Evolutionary conservation across 1,140 invertebrate genomes (phyloP).

Genomic region (Danaus plexippus): DNA sequence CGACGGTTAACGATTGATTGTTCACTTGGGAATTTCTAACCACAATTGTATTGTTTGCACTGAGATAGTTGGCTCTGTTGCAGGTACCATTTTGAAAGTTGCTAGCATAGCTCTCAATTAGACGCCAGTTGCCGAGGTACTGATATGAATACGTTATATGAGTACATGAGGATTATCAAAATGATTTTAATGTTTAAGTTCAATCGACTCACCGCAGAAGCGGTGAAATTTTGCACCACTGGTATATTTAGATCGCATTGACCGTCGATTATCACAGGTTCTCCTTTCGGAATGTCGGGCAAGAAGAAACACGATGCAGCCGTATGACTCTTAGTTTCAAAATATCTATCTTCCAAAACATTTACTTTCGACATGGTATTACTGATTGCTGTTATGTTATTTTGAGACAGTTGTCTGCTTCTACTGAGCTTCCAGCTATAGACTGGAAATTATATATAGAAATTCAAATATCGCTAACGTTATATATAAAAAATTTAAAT

Average conservation of each 20-base stretch:
- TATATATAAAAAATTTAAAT: background rate
- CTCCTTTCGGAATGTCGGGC: constrained; percentile 25
- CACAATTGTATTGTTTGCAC: constrained; percentile 15
- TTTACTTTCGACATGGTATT: constrained; percentile 22
- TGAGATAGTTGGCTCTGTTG: constrained; percentile 32
- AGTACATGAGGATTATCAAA: background rate
- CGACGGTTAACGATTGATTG: constrained; percentile 26
- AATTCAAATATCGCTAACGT: constrained; percentile 1
- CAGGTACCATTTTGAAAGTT: constrained; percentile 41
- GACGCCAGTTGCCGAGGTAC: constrained; percentile 47
- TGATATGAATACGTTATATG: constrained; percentile 20
- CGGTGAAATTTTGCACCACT: constrained; percentile 32
- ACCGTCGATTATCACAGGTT: constrained; percentile 34
- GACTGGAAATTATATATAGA: constrained; percentile 27
- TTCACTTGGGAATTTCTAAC: constrained; percentile 46
- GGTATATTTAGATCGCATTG: constrained; percentile 38
- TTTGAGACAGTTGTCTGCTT: constrained; percentile 23
- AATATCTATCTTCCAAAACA: constrained; percentile 40
- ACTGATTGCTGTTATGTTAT: constrained; percentile 28
- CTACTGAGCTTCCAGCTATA: constrained; percentile 52
- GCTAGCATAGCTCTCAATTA: constrained; percentile 42
- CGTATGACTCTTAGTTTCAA: constrained; percentile 29
- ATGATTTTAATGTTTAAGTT: too few species aligned
- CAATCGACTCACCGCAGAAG: constrained; percentile 27
- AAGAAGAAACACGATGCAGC: constrained; percentile 36